phyloP scores from a whole-genome alignment of 1,140 invertebrate species.

The Brachionus asplanchnoidis region DNA sequence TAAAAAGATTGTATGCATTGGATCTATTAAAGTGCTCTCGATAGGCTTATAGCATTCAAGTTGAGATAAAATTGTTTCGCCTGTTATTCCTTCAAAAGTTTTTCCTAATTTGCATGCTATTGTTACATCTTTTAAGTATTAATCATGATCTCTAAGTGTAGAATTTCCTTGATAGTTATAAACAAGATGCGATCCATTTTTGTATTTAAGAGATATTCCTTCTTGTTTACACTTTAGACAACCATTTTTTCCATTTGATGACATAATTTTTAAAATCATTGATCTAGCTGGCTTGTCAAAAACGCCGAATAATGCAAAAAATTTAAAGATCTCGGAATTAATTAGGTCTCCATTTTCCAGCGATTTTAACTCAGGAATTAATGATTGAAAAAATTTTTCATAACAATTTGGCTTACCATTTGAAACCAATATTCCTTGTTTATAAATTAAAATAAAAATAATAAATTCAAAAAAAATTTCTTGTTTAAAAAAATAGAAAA shows the following conservation, averaged over 20 bases:
- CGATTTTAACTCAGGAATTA: neutral
- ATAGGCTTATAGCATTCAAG: neutral
- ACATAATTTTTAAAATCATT: neutral
- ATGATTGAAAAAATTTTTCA: neutral
- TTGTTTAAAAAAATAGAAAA: too few relatives aligned
- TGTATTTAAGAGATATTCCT: neutral
- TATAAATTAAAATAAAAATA: neutral
- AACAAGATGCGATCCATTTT: neutral
- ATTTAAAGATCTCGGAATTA: neutral
- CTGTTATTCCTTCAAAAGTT: neutral
- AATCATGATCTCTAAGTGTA: neutral
- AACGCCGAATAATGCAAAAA: neutral
- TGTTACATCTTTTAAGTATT: neutral
- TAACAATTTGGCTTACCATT: neutral
- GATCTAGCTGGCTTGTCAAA: neutral
- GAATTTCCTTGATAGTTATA: neutral
- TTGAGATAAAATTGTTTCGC: neutral
- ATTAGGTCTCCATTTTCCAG: neutral
- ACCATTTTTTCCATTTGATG: neutral
- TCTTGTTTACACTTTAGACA: neutral
- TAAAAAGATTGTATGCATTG: conserved; percentile 11
- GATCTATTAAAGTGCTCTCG: conserved; percentile 1
- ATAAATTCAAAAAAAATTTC: neutral
- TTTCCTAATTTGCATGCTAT: neutral
- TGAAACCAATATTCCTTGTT: neutral